Conservation (phyloP, 2,797 vertebrate genomes). For the Falco peregrinus region DNA sequence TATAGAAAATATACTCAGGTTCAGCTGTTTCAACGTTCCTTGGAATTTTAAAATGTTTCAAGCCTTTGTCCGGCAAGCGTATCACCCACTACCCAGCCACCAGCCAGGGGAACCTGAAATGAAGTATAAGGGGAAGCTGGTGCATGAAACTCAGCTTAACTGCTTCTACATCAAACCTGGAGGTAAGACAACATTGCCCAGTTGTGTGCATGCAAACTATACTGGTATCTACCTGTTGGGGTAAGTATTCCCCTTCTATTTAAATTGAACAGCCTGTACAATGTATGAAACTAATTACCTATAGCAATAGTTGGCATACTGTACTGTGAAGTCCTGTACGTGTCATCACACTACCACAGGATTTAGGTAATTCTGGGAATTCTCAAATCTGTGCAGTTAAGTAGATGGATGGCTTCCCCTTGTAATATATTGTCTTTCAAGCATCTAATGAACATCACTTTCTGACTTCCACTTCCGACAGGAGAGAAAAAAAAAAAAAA, state of each 20-base stretch:
- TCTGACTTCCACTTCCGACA: not conserved
- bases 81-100: slow-evolving; percentile 69
- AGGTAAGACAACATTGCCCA: slow-evolving; percentile 82
- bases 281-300: not conserved
- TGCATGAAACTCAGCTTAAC: slow-evolving; percentile 87
- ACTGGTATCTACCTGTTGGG: not conserved
- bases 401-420: not conserved
- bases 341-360: not conserved
- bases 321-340: not conserved
- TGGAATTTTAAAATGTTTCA: slow-evolving; percentile 75
- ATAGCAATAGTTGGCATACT: not conserved
- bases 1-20: not conserved
- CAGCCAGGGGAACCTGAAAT: slow-evolving; percentile 80
- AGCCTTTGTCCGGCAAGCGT: slow-evolving; percentile 72
- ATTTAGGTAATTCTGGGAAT: not conserved
- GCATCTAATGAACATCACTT: not conserved
- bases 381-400: not conserved
- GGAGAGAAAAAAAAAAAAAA: not conserved
- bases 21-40: not conserved
- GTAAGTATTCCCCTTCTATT: not conserved
- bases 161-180: slow-evolving; percentile 86
- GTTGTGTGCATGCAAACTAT: not conserved
- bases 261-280: not conserved
- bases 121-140: slow-evolving; percentile 87
- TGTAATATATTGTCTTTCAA: not conserved